phyloP scores from a whole-genome alignment of 2,113 vertebrate species.

The Cavia aperea region DNA sequence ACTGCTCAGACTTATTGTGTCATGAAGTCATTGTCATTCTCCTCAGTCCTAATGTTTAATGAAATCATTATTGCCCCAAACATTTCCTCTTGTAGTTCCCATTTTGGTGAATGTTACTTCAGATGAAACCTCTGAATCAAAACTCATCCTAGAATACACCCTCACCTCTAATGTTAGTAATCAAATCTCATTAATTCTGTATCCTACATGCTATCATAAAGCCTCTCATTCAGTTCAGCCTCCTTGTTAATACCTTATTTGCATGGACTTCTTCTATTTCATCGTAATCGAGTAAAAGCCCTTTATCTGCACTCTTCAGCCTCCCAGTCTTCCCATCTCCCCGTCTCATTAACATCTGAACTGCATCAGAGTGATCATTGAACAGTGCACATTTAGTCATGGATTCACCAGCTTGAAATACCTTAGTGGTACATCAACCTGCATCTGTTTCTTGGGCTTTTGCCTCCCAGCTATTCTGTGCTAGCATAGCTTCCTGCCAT shows the following conservation, averaged over 20 bases:
- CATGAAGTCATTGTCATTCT: conserved; percentile 9
- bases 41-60: not conserved
- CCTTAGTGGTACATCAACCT: not conserved
- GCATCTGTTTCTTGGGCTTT: not conserved
- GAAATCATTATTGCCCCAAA: not conserved
- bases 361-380: not conserved
- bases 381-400: not conserved
- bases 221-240: not conserved
- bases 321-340: not conserved
- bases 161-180: not conserved
- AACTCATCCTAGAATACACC: not conserved
- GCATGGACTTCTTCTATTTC: not conserved
- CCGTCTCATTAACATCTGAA: not conserved
- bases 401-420: conserved; percentile 6
- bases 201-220: not conserved
- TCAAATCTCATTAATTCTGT: not conserved
- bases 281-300: not conserved
- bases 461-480: not conserved
- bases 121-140: conserved; percentile 21
- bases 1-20: not conserved
- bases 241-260: not conserved
- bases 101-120: not conserved
- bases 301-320: not conserved
- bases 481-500: not conserved
- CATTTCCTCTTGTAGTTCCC: not conserved